Evolutionary conservation across 1,140 invertebrate species (phyloP).

Genomic region (Musca domestica): DNA sequence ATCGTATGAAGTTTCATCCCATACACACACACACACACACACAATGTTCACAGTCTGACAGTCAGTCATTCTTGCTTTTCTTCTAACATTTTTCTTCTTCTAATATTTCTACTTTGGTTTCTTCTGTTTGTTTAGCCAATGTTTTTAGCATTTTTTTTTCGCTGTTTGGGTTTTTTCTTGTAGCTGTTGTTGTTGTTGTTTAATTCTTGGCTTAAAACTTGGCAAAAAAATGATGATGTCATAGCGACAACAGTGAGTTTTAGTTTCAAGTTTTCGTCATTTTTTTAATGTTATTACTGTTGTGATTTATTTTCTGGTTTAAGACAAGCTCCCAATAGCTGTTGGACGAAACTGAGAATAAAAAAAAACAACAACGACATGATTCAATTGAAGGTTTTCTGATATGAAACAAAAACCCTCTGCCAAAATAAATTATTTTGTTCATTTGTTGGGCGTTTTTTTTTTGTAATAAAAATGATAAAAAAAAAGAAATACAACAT

Average conservation of each 20-base stretch:
- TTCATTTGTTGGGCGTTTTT: too few species aligned
- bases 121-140: neutral
- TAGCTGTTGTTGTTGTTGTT: constrained; percentile 11
- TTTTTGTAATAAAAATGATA: too few species aligned
- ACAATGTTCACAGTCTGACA: too few species aligned
- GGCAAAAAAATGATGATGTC: constrained; percentile 5
- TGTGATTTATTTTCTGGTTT: neutral
- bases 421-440: too few species aligned
- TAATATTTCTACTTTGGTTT: neutral
- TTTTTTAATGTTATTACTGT: constrained; percentile 8
- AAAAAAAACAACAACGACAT: too few species aligned
- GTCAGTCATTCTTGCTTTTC: too few species aligned
- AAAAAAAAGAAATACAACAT: too few species aligned
- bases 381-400: too few species aligned
- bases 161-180: neutral
- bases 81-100: neutral
- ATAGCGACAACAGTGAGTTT: neutral
- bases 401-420: too few species aligned
- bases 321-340: neutral
- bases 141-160: neutral
- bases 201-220: constrained; percentile 7
- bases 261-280: constrained; percentile 12
- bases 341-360: too few species aligned
- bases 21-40: too few species aligned
- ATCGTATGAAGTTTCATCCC: too few species aligned